These are phyloP conservation scores for Mystacides longicornis DNA, from an alignment of 2,888 invertebrate genomes.

Conservation along the genomic window DNA sequence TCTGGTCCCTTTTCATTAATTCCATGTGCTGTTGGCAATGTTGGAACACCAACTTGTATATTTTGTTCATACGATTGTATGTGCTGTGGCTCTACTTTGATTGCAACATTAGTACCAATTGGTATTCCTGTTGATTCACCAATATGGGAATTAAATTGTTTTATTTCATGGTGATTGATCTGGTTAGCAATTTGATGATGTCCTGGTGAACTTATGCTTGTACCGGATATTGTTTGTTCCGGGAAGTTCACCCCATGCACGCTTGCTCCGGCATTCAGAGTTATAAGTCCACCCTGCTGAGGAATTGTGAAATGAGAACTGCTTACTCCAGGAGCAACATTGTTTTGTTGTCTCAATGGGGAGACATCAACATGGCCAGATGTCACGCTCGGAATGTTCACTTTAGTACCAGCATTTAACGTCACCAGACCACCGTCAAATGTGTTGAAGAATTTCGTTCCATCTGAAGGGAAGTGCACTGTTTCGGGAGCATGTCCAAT, in stretches of 20 bases:
- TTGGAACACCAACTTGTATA: constrained; percentile 32
- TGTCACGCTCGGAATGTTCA: constrained; percentile 19
- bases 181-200: constrained; percentile 13
- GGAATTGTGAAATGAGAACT: constrained; percentile 20
- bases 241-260: constrained; percentile 22
- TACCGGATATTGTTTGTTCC: constrained; percentile 23
- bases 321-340: constrained; percentile 9
- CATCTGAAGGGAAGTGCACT: constrained; percentile 13
- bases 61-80: constrained; percentile 36
- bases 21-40: constrained; percentile 17
- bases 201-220: constrained; percentile 15
- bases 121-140: constrained; percentile 42
- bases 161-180: constrained; percentile 12
- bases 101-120: constrained; percentile 46
- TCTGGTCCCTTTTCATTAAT: constrained; percentile 29
- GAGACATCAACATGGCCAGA: background rate
- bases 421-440: constrained; percentile 24
- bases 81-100: constrained; percentile 41
- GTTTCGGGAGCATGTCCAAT: constrained; percentile 5
- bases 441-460: constrained; percentile 20
- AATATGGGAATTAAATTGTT: constrained; percentile 20
- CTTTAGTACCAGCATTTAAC: constrained; percentile 24
- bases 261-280: constrained; percentile 24
- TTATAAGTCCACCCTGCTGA: constrained; percentile 23
- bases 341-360: constrained; percentile 12